Evolutionary conservation across 2,797 vertebrate species (phyloP), one percentile per base, ranked within the genome.

Genomic region (Eurystomus glaucurus): DNA sequence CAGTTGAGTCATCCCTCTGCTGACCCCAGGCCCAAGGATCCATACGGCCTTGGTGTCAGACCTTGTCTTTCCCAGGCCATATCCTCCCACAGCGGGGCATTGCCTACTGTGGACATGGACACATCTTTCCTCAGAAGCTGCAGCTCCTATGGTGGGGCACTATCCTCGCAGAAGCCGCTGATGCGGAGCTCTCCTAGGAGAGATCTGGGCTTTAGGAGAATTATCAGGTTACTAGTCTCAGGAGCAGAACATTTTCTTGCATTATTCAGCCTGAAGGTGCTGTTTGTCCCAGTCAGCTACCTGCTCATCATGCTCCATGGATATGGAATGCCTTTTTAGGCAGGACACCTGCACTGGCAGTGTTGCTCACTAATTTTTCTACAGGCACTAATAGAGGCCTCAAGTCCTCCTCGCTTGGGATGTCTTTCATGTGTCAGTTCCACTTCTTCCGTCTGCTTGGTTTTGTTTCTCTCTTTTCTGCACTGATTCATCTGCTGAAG

Each of bases 291-390:
- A 29, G 50, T 10, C 91, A 51, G 50, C 26, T 26, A 50, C 64
- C 84, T 57, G 71, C 81, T 43, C 69, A 3, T 21, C 25, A 18
- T 4, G 11, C 41, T 62, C 61, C 58, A 1, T 4, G 37, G 19
- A 1, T 6, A 14, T 3, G 17, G 28, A 80, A 52, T 0, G 39
- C 29, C 41, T 74, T 33, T 83, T 57, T 10, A 28, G 77, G 74
- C 82, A 65, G 79, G 52, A 93, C 96, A 95, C 82, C 93, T 93
- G 94, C 93, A 39, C 66, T 39, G 88, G 39, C 57, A 75, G n/a
- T 0, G 39, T 5, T 75, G 85, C 75, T 88, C 57, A 64, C 70
- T 74, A 48, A 22, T 82, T 93, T 87, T 93, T 75, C 85, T 54
- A 15, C 54, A 90, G 71, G 57, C 93, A 8, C 48, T 93, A 66